Conservation (phyloP, 2,113 vertebrate genomes). For the Cottus gobio region DNA sequence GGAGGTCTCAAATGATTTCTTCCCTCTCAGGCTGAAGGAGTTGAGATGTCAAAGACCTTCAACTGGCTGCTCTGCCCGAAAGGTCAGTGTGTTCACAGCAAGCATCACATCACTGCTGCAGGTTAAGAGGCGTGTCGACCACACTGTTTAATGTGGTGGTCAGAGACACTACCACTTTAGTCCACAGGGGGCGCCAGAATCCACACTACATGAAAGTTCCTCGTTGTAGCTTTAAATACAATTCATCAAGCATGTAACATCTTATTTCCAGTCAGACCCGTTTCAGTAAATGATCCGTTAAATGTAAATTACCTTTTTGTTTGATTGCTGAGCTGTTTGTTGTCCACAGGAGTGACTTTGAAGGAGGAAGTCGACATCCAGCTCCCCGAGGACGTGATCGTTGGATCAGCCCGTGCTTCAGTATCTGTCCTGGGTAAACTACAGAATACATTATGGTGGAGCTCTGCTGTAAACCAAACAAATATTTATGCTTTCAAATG, state of each 20-base stretch:
- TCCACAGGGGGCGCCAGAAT: too few species aligned
- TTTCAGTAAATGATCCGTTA: background rate
- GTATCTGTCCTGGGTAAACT: constrained; percentile 77
- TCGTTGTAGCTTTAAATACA: background rate
- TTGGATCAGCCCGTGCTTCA: constrained; percentile 64
- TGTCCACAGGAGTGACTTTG: constrained; percentile 58
- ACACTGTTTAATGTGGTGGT: too few species aligned
- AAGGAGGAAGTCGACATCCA: constrained; percentile 57
- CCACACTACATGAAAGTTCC: too few species aligned
- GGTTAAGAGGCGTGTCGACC: too few species aligned
- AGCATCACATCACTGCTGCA: too few species aligned
- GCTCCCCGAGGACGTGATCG: constrained; percentile 70
- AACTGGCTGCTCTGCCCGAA: constrained; percentile 75
- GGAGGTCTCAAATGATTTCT: background rate
- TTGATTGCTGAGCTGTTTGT: background rate
- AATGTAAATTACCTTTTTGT: background rate
- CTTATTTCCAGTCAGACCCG: background rate
- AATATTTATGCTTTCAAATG: too few species aligned
- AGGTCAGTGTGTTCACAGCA: constrained; percentile 53
- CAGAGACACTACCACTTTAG: background rate
- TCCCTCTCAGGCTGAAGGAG: constrained; percentile 73
- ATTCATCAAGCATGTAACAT: background rate
- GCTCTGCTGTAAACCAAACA: background rate
- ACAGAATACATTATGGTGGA: background rate
- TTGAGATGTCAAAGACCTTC: constrained; percentile 56